These are phyloP conservation scores for Magallana ariakensis DNA, from an alignment of 1,140 invertebrate genomes.

Conservation along the genomic window DNA sequence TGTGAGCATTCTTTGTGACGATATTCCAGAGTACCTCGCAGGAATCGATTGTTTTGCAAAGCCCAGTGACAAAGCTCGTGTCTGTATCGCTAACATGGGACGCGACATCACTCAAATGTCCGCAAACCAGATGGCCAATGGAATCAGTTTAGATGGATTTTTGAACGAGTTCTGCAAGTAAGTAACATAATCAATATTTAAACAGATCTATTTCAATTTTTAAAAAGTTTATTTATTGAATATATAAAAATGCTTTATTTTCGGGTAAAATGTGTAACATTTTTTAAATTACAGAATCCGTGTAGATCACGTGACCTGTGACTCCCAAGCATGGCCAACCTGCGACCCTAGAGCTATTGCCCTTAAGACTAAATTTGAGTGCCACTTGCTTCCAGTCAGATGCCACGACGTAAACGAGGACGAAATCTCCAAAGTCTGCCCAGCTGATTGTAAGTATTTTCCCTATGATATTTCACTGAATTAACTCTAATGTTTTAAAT, in stretches of 20 bases:
- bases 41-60: slow-evolving; percentile 56
- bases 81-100: slow-evolving; percentile 53
- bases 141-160: slow-evolving; percentile 53
- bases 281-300: slow-evolving; percentile 44
- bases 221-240: neutral
- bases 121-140: slow-evolving; percentile 53
- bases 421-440: slow-evolving; percentile 46
- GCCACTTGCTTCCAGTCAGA: slow-evolving; percentile 52
- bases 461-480: neutral
- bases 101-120: slow-evolving; percentile 51
- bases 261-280: neutral
- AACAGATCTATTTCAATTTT: neutral
- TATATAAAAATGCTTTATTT: neutral
- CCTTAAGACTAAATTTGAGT: slow-evolving; percentile 58
- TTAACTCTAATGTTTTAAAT: neutral
- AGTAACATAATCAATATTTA: neutral
- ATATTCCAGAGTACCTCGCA: slow-evolving; percentile 52
- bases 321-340: slow-evolving; percentile 49
- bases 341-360: slow-evolving; percentile 54
- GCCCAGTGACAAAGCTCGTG: slow-evolving; percentile 35
- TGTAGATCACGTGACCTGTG: slow-evolving; percentile 54
- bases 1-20: slow-evolving; percentile 52
- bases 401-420: slow-evolving; percentile 54
- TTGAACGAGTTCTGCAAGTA: slow-evolving; percentile 60
- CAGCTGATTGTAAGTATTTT: slow-evolving; percentile 44